Base-by-base conservation (phyloP, 2,888 invertebrate species). In the Apodemia zela region DNA sequence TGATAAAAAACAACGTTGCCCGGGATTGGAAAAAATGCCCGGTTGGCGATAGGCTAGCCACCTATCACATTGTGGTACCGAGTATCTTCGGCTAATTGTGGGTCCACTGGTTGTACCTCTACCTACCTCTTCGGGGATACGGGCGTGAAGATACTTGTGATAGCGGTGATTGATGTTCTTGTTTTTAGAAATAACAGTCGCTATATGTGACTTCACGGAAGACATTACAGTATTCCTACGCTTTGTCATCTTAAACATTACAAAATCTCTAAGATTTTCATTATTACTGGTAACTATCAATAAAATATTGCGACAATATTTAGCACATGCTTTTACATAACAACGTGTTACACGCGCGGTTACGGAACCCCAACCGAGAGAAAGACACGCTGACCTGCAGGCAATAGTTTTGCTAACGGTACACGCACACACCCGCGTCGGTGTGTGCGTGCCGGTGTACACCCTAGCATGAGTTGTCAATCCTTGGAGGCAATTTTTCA, bases 381-480 rank as follows among this genome's bases (percentile, higher is more conserved):
- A 67, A 61, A 67, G 59, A 47, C 17, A 58, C 29, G 60, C 35
- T 35, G 49, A 69, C 65, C 59, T 64, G 45, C 47, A 18, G 42
- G 38, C 49, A 65, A 63, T 59, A 63, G 65, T 74, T 75, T 69
- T 87, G 85, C 82, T 87, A 89, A 88, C 89, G 85, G 89, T 89
- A 88, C 84, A 64, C 75, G 73, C 84, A 79, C 80, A 84, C 85
- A 73, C 69, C 71, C 64, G 65, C 67, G 63, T 73, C 62, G 59
- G 65, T 69, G 57, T 57, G 57, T 57, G 57, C 25, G 57, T 57
- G 57, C 29, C 57, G 57, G 57, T 29, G 29, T 25, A 29, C n/a
- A 6, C n/a, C 57, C 29, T 25, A 15, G 79, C 84, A 84, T 80
- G 79, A 75, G 84, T 83, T 63, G 67, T 49, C 75, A 83, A 84